Evolutionary conservation across 1,140 invertebrate genomes (phyloP).

Genomic region (Tetranychus cinnabarinus): DNA sequence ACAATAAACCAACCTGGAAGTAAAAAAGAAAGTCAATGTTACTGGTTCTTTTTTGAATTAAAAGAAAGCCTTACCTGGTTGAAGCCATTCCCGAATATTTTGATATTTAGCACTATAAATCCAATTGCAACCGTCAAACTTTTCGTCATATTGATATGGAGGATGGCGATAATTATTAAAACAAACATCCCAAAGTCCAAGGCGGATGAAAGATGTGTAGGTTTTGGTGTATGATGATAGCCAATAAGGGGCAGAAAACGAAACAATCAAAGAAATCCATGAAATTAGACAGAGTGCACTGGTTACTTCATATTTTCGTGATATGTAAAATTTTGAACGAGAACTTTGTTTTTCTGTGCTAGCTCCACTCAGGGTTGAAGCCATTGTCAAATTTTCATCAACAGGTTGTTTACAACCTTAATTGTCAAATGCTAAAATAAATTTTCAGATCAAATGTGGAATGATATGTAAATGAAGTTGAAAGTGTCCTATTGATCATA

Average conservation of each 20-base stretch:
- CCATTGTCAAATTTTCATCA: neutral
- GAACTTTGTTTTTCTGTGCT: neutral
- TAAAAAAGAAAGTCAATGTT: conserved; percentile 1
- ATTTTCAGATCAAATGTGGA: too few relatives aligned
- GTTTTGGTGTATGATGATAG: conserved; percentile 75
- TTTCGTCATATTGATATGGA: conserved; percentile 64
- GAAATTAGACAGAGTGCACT: conserved; percentile 46
- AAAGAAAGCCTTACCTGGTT: conserved; percentile 36
- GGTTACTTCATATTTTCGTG: conserved; percentile 34
- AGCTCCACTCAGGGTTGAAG: neutral
- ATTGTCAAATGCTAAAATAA: too few relatives aligned
- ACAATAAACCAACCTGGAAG: conserved; percentile 61
- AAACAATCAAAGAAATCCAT: conserved; percentile 47
- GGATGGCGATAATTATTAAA: conserved; percentile 70
- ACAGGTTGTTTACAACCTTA: too few relatives aligned
- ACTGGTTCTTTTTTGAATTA: neutral
- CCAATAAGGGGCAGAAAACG: conserved; percentile 86
- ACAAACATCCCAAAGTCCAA: conserved; percentile 93
- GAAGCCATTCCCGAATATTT: conserved; percentile 70
- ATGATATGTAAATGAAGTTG: too few relatives aligned
- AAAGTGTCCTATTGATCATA: too few relatives aligned
- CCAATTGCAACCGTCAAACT: conserved; percentile 77
- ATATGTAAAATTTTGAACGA: neutral
- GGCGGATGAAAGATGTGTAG: conserved; percentile 65
- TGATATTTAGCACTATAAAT: conserved; percentile 72